Percentiles rank a stretch among this genome's conserved stretches.
Conservation (phyloP, 2,113 vertebrate species). For the Dasyurus viverrinus region DNA sequence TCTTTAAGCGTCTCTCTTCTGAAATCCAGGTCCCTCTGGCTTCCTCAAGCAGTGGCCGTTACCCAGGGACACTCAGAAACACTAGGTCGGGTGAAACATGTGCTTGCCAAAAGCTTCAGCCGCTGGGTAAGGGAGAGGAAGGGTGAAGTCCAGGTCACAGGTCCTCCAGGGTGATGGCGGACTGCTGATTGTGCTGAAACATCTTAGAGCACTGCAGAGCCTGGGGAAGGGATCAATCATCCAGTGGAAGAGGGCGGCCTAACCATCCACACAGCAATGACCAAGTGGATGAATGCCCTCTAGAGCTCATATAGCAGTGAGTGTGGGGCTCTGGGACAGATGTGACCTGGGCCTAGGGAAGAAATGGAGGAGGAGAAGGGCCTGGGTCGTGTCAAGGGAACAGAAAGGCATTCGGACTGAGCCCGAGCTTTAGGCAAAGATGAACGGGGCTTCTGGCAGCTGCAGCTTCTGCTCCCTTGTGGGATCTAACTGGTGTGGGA, state of each 20-base stretch:
- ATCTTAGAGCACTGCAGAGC: background rate
- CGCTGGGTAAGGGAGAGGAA: background rate
- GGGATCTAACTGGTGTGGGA: background rate
- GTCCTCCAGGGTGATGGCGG: background rate
- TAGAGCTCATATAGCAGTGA: background rate
- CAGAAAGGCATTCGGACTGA: background rate
- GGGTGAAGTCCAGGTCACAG: background rate
- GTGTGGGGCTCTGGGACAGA: background rate
- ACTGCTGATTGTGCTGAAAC: too few species aligned
- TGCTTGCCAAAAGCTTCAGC: background rate
- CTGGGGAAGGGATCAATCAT: background rate
- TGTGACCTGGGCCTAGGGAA: background rate
- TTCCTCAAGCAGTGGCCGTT: background rate
- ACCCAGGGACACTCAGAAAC: too few species aligned
- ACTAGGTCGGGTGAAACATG: background rate
- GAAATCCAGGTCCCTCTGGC: background rate
- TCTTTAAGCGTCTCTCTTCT: background rate
- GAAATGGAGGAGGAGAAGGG: background rate
- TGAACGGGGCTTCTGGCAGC: background rate
- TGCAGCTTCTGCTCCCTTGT: background rate
- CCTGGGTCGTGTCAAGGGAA: background rate
- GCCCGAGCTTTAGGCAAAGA: background rate
- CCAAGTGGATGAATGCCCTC: background rate
- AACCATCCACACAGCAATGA: background rate
- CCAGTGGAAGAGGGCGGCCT: background rate